phyloP scores from a whole-genome alignment of 2,113 vertebrate species.

The Rhinopithecus roxellana region DNA sequence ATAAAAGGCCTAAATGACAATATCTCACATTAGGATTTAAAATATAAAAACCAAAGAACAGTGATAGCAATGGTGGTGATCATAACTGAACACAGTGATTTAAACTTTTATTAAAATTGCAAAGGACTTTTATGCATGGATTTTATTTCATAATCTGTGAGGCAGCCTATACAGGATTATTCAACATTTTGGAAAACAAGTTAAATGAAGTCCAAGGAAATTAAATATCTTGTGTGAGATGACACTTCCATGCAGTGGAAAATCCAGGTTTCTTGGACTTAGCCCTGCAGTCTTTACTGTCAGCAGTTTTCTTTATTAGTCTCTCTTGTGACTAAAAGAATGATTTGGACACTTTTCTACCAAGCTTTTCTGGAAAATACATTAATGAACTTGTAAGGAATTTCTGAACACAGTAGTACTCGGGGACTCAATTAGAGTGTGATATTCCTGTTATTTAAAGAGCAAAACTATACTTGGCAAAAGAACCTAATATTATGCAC shows the following conservation, averaged over 20 bases:
- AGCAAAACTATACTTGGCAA: neutral
- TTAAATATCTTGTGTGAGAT: constrained; percentile 45
- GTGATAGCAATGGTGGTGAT: neutral
- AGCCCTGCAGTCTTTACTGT: neutral
- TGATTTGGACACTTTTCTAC: constrained; percentile 38
- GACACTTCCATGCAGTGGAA: constrained; percentile 48
- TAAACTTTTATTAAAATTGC: constrained; percentile 30
- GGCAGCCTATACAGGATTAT: neutral
- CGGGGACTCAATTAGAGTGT: neutral
- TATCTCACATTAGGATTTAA: neutral
- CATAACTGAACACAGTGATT: neutral
- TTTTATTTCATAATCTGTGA: neutral
- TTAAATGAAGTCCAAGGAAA: constrained; percentile 47
- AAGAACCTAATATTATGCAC: neutral
- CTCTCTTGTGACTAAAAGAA: constrained; percentile 51
- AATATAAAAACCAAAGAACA: neutral
- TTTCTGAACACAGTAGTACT: constrained; percentile 27
- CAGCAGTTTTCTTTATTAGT: constrained; percentile 47
- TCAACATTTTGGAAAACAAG: constrained; percentile 39
- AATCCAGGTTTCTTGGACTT: constrained; percentile 40
- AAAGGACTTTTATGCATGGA: neutral
- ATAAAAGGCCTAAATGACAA: neutral
- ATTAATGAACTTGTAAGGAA: constrained; percentile 44
- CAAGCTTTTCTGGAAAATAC: constrained; percentile 45
- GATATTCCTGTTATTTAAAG: neutral